phyloP scores from a whole-genome alignment of 2,113 vertebrate species.

The Alligator sinensis region DNA sequence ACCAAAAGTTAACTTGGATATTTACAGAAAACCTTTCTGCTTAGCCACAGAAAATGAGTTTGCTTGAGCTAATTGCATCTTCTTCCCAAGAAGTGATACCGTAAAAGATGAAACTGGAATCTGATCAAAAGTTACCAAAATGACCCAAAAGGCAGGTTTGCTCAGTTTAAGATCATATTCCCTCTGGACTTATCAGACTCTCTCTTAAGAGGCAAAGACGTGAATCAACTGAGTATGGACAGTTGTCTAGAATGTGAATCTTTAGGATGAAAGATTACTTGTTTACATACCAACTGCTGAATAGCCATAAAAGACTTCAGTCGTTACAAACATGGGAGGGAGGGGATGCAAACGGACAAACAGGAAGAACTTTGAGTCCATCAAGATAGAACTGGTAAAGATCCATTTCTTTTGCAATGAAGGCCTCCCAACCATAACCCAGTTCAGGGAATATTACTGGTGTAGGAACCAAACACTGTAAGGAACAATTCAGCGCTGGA shows the following conservation, averaged over 20 bases:
- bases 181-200: neutral
- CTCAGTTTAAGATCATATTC: neutral
- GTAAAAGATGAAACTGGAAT: constrained; percentile 10
- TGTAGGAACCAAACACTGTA: neutral
- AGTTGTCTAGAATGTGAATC: neutral
- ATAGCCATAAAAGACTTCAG: constrained; percentile 13
- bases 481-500: constrained; percentile 32
- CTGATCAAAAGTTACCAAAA: neutral
- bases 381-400: constrained; percentile 3
- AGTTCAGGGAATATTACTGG: neutral
- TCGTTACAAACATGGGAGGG: neutral
- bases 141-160: neutral
- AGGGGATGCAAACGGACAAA: constrained; percentile 12
- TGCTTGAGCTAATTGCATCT: neutral
- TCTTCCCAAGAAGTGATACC: neutral
- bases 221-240: neutral
- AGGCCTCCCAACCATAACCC: neutral
- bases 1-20: neutral
- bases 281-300: constrained; percentile 34
- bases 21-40: neutral
- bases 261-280: constrained; percentile 8
- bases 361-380: neutral
- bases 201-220: neutral
- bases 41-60: neutral
- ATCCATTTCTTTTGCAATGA: neutral